Base-by-base conservation (phyloP, 2,113 vertebrate genomes). In the Grammatotria lemairii region DNA sequence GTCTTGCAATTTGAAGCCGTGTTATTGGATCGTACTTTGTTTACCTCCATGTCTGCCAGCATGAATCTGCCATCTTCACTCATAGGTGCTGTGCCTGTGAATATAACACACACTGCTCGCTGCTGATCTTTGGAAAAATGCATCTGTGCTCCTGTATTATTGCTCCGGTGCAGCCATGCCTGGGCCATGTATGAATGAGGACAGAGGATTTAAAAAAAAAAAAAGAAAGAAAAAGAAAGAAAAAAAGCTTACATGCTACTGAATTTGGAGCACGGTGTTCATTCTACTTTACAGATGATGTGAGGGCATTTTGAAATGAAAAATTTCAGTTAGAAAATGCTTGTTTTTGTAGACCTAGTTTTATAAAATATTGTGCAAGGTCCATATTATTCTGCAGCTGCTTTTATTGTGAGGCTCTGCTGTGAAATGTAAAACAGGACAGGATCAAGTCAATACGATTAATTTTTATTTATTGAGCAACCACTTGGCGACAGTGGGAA, bases 131-230 rank as follows among this genome's bases (percentile, higher is more conserved):
- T 70, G 1, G 0, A 40, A 42, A 73, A 45, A 16, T 73, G 3
- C 40, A 26, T 26, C 0, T 42, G 68, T 0, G 21, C 8, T 26
- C 13, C 68, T 45, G 68, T 4, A 0, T 45, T 45, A 26, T 45
- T 73, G 13, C 68, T 70, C 5, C 16, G 65, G 38, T 23, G 35
- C 8, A 42, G 65, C 38, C 35, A 5, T 13, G 12, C 63, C 12
- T 23, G 31, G 10, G 60, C 11, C 12, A 23, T 3, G n/a, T 21
- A 70, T 42, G 65, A 40, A 42, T 0, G 12, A 23, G 12, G 17
- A 65, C 4, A 65, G 9, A 31, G 14, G 16, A 60, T 60, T 60
- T 19, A 0, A 60, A 19, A 6, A 7, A 2, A 35, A 17, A 6
- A 28, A 28, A 31, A 31, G 6, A 7, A 33, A 33, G 4, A 4